Conservation (phyloP, 1,140 invertebrate species). For the Diprion similis region DNA sequence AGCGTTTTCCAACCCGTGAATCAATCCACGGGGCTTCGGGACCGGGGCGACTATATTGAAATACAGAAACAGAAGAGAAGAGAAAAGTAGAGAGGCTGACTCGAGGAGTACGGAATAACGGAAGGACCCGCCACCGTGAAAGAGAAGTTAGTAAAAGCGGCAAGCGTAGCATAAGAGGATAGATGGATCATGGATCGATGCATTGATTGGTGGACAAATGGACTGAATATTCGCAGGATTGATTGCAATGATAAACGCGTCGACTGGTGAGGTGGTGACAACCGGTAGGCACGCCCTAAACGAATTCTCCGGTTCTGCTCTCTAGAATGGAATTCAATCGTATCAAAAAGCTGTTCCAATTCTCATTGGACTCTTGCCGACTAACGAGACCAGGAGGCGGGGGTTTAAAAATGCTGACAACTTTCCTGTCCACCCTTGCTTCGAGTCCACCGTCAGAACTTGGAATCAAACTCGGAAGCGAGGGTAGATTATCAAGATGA, state of each 20-base stretch:
- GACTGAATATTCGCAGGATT: too few relatives aligned
- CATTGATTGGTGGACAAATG: too few relatives aligned
- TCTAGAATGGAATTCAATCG: slow-evolving; percentile 59
- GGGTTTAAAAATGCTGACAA: slow-evolving; percentile 53
- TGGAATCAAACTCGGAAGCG: slow-evolving; percentile 32
- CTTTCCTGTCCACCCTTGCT: slow-evolving; percentile 31
- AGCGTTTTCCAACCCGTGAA: slow-evolving; percentile 8
- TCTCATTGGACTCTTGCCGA: slow-evolving; percentile 54
- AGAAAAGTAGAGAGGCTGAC: slow-evolving; percentile 13
- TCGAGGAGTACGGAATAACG: background rate
- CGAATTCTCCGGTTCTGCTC: slow-evolving; percentile 53
- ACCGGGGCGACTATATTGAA: slow-evolving; percentile 27
- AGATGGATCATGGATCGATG: too few relatives aligned
- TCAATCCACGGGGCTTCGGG: slow-evolving; percentile 42
- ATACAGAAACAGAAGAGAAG: slow-evolving; percentile 30
- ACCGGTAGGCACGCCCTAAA: slow-evolving; percentile 29
- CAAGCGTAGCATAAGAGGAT: too few relatives aligned
- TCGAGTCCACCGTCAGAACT: slow-evolving; percentile 28
- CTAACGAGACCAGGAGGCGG: slow-evolving; percentile 53
- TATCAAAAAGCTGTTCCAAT: slow-evolving; percentile 54
- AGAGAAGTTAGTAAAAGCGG: background rate
- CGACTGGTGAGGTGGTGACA: too few relatives aligned
- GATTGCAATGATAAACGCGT: too few relatives aligned
- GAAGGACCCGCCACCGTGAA: background rate
- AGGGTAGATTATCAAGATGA: slow-evolving; percentile 48